Base-by-base conservation (phyloP, 1,140 invertebrate genomes). In the Magallana ariakensis region DNA sequence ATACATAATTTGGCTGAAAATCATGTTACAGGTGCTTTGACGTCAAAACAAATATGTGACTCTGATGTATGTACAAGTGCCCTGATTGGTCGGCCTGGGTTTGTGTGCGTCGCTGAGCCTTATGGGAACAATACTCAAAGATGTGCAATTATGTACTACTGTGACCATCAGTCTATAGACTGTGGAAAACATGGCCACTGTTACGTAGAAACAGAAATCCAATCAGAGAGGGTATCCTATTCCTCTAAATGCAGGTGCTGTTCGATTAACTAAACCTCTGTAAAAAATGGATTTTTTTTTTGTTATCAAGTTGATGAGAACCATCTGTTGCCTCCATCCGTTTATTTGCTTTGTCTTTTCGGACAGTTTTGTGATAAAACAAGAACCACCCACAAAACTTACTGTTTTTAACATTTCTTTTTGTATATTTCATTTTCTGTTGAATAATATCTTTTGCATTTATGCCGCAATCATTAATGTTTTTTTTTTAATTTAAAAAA, bases 221-320 rank as follows among this genome's bases (percentile, higher is more conserved):
- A 26, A 9, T 75, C 66, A 26, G 58, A 19, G 19, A 16, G 19
- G 16, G 33, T 13, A 5, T 75, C 66, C 66, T 75, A 75, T 13
- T 13, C 33, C 22, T 75, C 66, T 26, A 75, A 75, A 75, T 75
- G 66, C 66, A 75, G 66, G 66, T 75, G 66, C 22, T 19, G 33
- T 33, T 19, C 66, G 9, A 75, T 75, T 26, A 26, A 75, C 26
- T 75, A 33, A 13, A 75, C 3, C 15, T 16, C 15, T 10, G 11
- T 15, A 2, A 6, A 13, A n/a, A 15, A 60, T 16, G 11, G 8
- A 26, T 26, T 75, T 75, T 75, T 9, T 19, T 13, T 33, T 75
- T 75, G 66, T 75, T 75, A 33, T 26, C 66, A 33, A 3, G 22
- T 60, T 75, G 66, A 75, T 75, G 26, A 33, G 66, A 22, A 26